Conservation (phyloP, 2,797 vertebrate species). For the Cottoperca gobio region DNA sequence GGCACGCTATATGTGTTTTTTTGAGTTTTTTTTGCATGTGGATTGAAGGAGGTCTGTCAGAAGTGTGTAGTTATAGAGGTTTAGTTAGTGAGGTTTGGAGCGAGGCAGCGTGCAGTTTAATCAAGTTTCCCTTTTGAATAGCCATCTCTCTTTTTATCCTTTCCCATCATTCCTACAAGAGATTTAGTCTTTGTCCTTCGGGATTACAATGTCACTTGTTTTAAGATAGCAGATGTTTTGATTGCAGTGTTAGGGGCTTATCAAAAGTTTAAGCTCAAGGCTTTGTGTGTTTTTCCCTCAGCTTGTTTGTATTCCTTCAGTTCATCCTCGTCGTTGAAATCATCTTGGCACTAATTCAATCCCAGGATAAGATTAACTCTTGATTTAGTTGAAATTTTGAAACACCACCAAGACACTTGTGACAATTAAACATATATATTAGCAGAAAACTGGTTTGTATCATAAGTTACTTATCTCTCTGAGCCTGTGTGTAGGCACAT, state of each 20-base stretch:
- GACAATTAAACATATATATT: slow-evolving; percentile 77
- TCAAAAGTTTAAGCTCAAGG: slow-evolving; percentile 85
- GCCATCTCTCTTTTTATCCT: slow-evolving; percentile 78
- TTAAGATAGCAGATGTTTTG: slow-evolving; percentile 89
- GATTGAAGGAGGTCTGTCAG: slow-evolving; percentile 79
- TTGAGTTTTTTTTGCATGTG: slow-evolving; percentile 77
- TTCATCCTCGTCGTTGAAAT: slow-evolving; percentile 76
- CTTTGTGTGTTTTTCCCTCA: slow-evolving; percentile 76
- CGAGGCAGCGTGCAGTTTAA: slow-evolving; percentile 83
- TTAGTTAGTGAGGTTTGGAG: slow-evolving; percentile 82
- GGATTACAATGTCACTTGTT: slow-evolving; percentile 90
- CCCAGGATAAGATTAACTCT: slow-evolving; percentile 79
- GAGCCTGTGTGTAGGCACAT: neutral
- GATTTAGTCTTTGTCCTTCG: slow-evolving; percentile 86
- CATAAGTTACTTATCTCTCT: slow-evolving; percentile 48
- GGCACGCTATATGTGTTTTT: slow-evolving; percentile 74
- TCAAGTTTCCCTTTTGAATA: slow-evolving; percentile 86
- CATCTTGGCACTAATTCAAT: slow-evolving; percentile 81
- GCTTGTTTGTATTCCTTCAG: slow-evolving; percentile 73
- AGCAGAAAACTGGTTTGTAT: slow-evolving; percentile 56
- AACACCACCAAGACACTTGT: slow-evolving; percentile 61
- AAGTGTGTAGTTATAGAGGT: slow-evolving; percentile 82
- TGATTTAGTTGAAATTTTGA: slow-evolving; percentile 74
- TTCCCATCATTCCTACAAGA: slow-evolving; percentile 76
- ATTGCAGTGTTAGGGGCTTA: slow-evolving; percentile 84